Percentiles rank a stretch among this genome's conserved stretches.
Evolutionary conservation across 2,113 vertebrate species (phyloP).

Genomic region (Heterocephalus glaber): DNA sequence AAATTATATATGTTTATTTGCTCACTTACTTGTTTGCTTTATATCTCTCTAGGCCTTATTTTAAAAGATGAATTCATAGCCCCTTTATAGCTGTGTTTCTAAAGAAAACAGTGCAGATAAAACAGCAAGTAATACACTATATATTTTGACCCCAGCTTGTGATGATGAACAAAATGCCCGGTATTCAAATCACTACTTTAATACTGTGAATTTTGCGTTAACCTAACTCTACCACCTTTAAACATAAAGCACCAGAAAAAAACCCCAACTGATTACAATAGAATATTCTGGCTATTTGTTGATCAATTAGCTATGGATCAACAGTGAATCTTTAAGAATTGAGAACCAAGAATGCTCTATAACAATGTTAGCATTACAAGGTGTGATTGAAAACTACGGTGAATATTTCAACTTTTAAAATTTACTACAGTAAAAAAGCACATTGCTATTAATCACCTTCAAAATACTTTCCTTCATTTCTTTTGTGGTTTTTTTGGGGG

Average conservation of each 20-base stretch:
- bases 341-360: not conserved
- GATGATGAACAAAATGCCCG: not conserved
- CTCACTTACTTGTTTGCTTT: not conserved
- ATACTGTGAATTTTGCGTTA: not conserved
- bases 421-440: not conserved
- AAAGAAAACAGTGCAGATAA: not conserved
- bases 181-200: not conserved
- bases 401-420: not conserved
- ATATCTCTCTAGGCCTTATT: not conserved
- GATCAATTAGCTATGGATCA: not conserved
- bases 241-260: not conserved
- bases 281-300: not conserved
- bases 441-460: not conserved
- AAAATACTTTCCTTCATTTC: not conserved
- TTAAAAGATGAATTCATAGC: not conserved
- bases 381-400: not conserved
- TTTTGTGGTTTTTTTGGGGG: too few relatives aligned
- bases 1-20: not conserved
- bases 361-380: not conserved
- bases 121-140: not conserved
- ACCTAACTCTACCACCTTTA: not conserved
- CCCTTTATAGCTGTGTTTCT: not conserved
- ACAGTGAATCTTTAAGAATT: not conserved
- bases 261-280: not conserved
- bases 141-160: not conserved